Percentiles rank a stretch among this genome's conserved stretches.
These are phyloP conservation scores for Akabosia matsudoensis DNA, from an alignment of 1,140 invertebrate genomes.

Conservation along the genomic window DNA sequence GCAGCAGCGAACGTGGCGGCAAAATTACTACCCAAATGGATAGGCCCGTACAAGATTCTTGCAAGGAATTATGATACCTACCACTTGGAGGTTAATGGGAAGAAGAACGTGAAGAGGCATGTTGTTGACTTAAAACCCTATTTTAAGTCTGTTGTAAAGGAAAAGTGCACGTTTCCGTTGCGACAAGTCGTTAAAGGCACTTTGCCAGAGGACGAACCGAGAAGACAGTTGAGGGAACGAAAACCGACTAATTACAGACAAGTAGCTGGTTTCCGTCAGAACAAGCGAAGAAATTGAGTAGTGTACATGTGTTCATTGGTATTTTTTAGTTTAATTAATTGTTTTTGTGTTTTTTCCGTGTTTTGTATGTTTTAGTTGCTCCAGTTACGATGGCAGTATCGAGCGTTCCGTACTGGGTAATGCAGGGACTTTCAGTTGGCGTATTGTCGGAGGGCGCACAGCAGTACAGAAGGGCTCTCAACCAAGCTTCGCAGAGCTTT, in stretches of 20 bases:
- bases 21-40: conserved; percentile 13
- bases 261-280: not conserved
- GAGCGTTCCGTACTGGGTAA: no score
- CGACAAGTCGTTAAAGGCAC: not conserved
- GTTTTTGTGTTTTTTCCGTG: no score
- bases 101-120: not conserved
- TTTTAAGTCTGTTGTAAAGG: conserved; percentile 8
- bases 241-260: not conserved
- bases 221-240: not conserved
- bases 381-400: no score
- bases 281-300: not conserved
- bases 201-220: not conserved
- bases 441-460: no score
- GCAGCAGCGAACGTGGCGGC: not conserved
- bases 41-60: conserved; percentile 8
- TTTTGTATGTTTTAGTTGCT: no score
- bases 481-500: no score
- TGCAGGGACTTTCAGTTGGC: no score
- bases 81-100: not conserved
- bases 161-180: not conserved
- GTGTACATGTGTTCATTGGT: not conserved
- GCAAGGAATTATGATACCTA: not conserved
- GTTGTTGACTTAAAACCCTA: conserved; percentile 21
- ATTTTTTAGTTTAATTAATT: no score
- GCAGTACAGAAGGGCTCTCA: no score